phyloP scores from a whole-genome alignment of 2,113 vertebrate species.

The Orientallactaga bullata region DNA sequence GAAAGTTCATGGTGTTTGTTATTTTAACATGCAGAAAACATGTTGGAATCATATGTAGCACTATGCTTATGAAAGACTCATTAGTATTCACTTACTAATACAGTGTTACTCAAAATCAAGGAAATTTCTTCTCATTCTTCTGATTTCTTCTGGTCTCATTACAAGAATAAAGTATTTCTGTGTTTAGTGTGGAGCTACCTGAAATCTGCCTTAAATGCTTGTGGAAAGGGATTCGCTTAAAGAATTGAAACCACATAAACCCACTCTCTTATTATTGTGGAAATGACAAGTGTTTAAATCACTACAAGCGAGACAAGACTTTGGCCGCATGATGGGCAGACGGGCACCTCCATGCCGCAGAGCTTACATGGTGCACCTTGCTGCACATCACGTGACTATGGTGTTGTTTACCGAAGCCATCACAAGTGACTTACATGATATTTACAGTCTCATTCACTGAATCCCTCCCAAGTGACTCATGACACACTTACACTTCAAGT shows the following conservation, averaged over 20 bases:
- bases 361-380: not conserved
- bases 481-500: too few species aligned
- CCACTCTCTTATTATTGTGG: not conserved
- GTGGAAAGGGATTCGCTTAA: conserved; percentile 23
- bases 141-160: conserved; percentile 12
- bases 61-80: conserved; percentile 11
- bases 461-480: too few species aligned
- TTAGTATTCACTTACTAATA: conserved; percentile 27
- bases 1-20: not conserved
- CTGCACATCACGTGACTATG: conserved; percentile 14
- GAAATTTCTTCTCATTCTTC: not conserved
- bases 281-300: conserved; percentile 40
- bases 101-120: not conserved
- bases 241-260: not conserved
- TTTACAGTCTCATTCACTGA: too few species aligned
- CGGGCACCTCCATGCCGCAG: not conserved
- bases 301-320: not conserved
- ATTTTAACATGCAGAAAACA: not conserved
- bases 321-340: not conserved
- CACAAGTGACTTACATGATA: not conserved
- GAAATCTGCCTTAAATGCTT: conserved; percentile 34
- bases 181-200: conserved; percentile 23
- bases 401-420: conserved; percentile 23
- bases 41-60: conserved; percentile 13
- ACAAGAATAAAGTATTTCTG: not conserved